Percentiles rank a stretch among this genome's conserved stretches.
These are phyloP conservation scores for Ursus arctos DNA, from an alignment of 2,113 vertebrate species.

Conservation along the genomic window DNA sequence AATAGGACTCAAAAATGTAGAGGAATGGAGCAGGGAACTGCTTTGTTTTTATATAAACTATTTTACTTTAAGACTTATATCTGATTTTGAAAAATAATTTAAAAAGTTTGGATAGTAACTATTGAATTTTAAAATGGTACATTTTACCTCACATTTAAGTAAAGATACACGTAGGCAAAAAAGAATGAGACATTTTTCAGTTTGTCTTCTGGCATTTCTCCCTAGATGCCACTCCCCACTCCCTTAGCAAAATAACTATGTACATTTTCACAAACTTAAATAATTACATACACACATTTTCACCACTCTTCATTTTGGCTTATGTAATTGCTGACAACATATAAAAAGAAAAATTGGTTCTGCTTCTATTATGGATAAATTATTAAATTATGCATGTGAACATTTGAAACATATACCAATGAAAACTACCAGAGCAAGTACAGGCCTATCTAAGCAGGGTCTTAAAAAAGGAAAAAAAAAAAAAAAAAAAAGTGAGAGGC, in stretches of 20 bases:
- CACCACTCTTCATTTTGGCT: background rate
- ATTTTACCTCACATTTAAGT: background rate
- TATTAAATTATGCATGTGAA: constrained; percentile 2
- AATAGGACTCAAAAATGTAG: background rate
- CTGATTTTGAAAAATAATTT: background rate
- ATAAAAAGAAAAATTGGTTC: constrained; percentile 11
- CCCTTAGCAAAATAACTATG: constrained; percentile 38
- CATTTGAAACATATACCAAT: constrained; percentile 12
- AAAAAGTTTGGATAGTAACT: background rate
- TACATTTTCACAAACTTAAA: constrained; percentile 39
- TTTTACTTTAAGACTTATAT: background rate
- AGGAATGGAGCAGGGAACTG: background rate
- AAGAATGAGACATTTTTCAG: background rate
- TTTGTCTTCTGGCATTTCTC: background rate
- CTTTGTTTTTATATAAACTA: background rate
- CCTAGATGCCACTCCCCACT: background rate
- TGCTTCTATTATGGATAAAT: constrained; percentile 5
- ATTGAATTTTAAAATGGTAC: background rate
- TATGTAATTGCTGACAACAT: background rate
- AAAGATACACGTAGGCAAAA: background rate
- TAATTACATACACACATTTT: background rate
- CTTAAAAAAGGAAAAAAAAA: constrained; percentile 34
- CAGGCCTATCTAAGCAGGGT: background rate
- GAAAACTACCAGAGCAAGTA: constrained; percentile 37
- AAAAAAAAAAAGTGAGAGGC: background rate